Percentiles rank a stretch among this genome's conserved stretches.
These are phyloP conservation scores for Thermophis baileyi DNA, from an alignment of 2,113 vertebrate species.

Conservation along the genomic window DNA sequence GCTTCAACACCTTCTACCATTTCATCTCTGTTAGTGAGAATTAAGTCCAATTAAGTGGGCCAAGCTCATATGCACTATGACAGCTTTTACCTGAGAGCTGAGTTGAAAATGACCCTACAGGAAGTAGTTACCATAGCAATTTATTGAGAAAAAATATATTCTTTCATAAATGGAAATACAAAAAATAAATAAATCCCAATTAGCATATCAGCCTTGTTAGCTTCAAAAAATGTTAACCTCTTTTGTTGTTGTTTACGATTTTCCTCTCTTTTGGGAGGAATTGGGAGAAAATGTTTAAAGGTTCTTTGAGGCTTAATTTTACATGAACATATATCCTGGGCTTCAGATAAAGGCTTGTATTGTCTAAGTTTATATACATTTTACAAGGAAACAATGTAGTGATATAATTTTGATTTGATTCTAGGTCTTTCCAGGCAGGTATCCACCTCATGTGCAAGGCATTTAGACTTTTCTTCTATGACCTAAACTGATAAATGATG, in stretches of 20 bases:
- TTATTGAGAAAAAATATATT: conserved; percentile 35
- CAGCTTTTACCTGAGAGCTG: not conserved
- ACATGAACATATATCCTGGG: not conserved
- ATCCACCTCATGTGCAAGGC: not conserved
- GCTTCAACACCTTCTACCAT: too few species aligned
- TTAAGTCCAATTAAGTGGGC: too few species aligned
- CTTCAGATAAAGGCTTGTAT: not conserved
- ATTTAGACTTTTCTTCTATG: not conserved
- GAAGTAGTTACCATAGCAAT: not conserved
- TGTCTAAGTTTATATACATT: not conserved
- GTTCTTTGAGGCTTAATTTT: conserved; percentile 13
- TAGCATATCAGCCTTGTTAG: conserved; percentile 25
- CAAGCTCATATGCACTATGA: conserved; percentile 25
- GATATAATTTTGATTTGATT: not conserved
- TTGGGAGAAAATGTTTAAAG: not conserved
- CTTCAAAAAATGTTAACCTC: conserved; percentile 6
- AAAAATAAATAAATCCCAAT: too few species aligned
- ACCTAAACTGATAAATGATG: not conserved
- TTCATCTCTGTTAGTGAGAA: too few species aligned
- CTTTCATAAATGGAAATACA: conserved; percentile 28
- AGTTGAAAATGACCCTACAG: conserved; percentile 36
- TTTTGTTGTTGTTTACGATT: conserved; percentile 13
- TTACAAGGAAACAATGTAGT: not conserved
- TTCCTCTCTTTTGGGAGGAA: not conserved
- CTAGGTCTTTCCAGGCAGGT: not conserved